Percentiles rank a stretch among this genome's conserved stretches.
These are phyloP conservation scores for Takifugu rubripes DNA, from an alignment of 2,797 vertebrate species.

Conservation along the genomic window DNA sequence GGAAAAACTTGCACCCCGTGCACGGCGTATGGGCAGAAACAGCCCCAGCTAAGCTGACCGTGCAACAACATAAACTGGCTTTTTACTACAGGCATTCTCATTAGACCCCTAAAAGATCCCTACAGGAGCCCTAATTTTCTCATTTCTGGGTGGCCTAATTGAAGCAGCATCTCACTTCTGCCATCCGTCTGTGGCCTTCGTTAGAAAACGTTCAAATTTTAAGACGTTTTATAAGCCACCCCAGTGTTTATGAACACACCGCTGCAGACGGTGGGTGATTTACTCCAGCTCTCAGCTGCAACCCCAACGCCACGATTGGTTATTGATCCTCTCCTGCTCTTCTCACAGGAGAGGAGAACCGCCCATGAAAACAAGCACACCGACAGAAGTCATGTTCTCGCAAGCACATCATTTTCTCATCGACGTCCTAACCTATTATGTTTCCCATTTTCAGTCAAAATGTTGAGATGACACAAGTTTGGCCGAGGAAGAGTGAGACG, in stretches of 20 bases:
- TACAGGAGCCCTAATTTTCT: no score
- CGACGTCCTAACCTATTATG: conserved; percentile 41
- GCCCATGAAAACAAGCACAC: conserved; percentile 20
- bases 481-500: background rate
- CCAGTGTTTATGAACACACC: conserved; percentile 25
- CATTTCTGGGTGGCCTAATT: no score
- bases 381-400: conserved; percentile 15
- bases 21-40: no score
- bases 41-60: no score
- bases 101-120: no score
- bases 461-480: conserved; percentile 45
- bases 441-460: conserved; percentile 36
- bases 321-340: conserved; percentile 19
- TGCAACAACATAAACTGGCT: no score
- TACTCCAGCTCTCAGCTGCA: conserved; percentile 1
- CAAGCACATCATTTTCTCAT: conserved; percentile 44
- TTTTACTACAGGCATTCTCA: no score
- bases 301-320: conserved; percentile 11
- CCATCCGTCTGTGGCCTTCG: conserved; percentile 11
- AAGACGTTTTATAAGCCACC: conserved; percentile 12
- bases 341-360: conserved; percentile 2
- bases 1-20: no score
- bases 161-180: no score
- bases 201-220: conserved; percentile 14
- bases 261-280: conserved; percentile 5